Percentiles rank a stretch among this genome's conserved stretches.
Evolutionary conservation across 2,113 vertebrate species (phyloP).

Genomic region (Proteles cristata): DNA sequence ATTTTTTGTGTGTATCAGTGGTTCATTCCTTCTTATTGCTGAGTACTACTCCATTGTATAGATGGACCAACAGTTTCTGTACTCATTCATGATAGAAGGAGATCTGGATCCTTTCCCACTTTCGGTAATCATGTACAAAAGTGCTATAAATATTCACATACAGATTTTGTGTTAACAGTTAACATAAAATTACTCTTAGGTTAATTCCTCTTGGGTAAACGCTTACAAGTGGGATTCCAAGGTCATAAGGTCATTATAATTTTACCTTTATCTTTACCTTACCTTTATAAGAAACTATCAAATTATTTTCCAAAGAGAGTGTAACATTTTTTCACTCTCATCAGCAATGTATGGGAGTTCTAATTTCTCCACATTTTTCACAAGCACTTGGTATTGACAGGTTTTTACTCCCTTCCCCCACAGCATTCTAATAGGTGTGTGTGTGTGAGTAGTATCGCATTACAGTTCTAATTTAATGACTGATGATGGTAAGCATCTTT

Average conservation of each 20-base stretch:
- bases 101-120: background rate
- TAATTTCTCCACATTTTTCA: background rate
- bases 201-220: background rate
- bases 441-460: background rate
- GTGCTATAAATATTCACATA: background rate
- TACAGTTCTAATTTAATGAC: background rate
- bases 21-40: background rate
- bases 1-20: background rate
- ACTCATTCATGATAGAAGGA: background rate
- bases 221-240: background rate
- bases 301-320: background rate
- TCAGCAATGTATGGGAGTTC: background rate
- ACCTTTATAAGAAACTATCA: background rate
- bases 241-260: background rate
- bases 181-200: background rate
- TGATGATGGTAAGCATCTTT: background rate
- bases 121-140: background rate
- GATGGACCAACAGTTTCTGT: background rate
- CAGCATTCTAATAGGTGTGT: background rate
- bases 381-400: background rate
- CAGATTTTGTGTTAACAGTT: background rate
- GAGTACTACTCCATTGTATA: background rate
- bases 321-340: background rate
- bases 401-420: fast-evolving
- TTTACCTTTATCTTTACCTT: background rate